A percentile compares a stretch with the other conserved stretches of the same genome.
Conservation (phyloP, 2,888 invertebrate species). For the Masnerella sp. region DNA sequence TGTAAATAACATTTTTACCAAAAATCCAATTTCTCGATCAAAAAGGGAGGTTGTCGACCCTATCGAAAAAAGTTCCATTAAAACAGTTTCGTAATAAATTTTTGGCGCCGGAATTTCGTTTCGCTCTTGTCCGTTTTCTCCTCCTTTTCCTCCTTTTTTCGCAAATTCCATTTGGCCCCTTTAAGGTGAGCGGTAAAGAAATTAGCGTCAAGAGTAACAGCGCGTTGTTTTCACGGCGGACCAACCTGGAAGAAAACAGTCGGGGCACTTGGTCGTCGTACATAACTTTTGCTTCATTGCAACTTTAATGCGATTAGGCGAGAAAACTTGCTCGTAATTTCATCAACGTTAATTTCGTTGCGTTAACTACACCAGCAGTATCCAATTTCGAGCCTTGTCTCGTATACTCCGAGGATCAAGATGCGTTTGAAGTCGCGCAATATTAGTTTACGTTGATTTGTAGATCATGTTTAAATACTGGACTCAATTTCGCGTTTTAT, state of each 20-base stretch:
- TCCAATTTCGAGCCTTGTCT: slow-evolving; percentile 48
- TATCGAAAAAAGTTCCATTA: too few species aligned
- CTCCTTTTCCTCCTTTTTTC: too few species aligned
- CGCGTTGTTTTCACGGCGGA: slow-evolving; percentile 21
- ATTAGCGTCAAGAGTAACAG: slow-evolving; percentile 25
- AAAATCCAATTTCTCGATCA: slow-evolving; percentile 43
- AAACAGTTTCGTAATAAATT: too few species aligned
- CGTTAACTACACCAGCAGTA: slow-evolving; percentile 50
- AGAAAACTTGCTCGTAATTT: slow-evolving; percentile 59
- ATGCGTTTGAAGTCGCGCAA: slow-evolving; percentile 28
- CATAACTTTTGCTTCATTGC: slow-evolving; percentile 51
- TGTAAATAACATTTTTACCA: slow-evolving; percentile 46
- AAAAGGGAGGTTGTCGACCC: too few species aligned
- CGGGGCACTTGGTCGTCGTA: slow-evolving; percentile 16
- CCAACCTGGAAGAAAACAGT: slow-evolving; percentile 25
- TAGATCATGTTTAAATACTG: too few species aligned
- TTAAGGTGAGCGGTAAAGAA: not conserved
- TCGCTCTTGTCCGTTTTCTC: too few species aligned
- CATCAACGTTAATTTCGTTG: slow-evolving; percentile 54
- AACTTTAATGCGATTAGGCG: slow-evolving; percentile 58
- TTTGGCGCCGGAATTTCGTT: too few species aligned
- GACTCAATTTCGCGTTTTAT: not conserved
- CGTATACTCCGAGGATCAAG: slow-evolving; percentile 34
- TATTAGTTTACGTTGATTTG: slow-evolving; percentile 14
- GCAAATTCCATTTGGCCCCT: not conserved